Evolutionary conservation across 2,797 vertebrate species (phyloP).

Genomic region (Chromis chromis): DNA sequence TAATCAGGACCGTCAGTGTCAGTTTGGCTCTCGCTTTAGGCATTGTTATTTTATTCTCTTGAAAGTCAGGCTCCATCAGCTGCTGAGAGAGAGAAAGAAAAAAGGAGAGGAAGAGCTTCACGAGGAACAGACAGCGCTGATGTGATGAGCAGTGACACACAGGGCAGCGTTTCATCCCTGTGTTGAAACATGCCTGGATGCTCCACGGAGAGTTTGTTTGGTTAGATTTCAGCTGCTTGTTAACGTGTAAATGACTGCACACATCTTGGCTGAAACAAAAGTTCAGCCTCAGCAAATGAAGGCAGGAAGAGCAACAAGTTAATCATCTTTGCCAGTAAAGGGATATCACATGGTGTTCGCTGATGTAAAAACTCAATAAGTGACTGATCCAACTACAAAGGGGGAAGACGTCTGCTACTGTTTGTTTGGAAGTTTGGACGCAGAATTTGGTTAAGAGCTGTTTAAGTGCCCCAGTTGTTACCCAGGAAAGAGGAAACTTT

Average conservation of each 20-base stretch:
- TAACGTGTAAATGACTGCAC: slow-evolving; percentile 70
- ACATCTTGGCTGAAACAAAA: slow-evolving; percentile 37
- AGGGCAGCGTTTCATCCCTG: slow-evolving; percentile 56
- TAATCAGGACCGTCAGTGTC: slow-evolving; percentile 31
- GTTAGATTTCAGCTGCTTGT: slow-evolving; percentile 44
- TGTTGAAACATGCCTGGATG: slow-evolving; percentile 66
- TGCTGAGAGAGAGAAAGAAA: slow-evolving; percentile 7
- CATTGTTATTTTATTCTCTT: slow-evolving; percentile 33
- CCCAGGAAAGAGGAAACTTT: slow-evolving; percentile 55
- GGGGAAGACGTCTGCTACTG: not conserved
- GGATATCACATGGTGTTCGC: slow-evolving; percentile 6
- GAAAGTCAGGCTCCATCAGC: slow-evolving; percentile 30
- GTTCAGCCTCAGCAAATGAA: slow-evolving; percentile 4
- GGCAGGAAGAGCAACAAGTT: slow-evolving; percentile 28
- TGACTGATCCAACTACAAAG: slow-evolving; percentile 9
- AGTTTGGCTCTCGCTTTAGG: slow-evolving; percentile 28
- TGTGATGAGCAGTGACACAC: slow-evolving; percentile 77
- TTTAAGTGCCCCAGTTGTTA: slow-evolving; percentile 26
- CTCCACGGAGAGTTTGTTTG: slow-evolving; percentile 49
- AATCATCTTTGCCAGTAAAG: slow-evolving; percentile 35
- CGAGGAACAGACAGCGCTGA: slow-evolving; percentile 58
- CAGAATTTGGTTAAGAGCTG: slow-evolving; percentile 33
- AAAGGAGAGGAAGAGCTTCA: slow-evolving; percentile 34
- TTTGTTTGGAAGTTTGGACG: slow-evolving; percentile 4
- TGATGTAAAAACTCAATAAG: slow-evolving; percentile 6